Percentiles rank a stretch among this genome's conserved stretches.
phyloP scores from a whole-genome alignment of 1,140 invertebrate species.

The Anastatus disparis region DNA sequence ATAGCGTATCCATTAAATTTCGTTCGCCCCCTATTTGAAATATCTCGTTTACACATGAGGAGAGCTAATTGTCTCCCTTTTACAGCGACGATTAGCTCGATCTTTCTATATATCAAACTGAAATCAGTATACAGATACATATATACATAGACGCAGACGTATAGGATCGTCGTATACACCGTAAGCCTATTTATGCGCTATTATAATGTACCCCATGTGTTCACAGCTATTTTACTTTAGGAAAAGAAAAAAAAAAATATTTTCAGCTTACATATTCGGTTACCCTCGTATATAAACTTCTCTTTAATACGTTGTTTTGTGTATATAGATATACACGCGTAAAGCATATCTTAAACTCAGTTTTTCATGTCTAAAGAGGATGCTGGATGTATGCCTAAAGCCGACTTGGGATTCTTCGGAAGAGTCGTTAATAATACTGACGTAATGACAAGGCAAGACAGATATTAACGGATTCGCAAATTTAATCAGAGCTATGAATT shows the following conservation, averaged over 20 bases:
- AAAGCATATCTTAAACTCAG: too few relatives aligned
- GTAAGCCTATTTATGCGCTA: not conserved
- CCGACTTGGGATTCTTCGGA: too few relatives aligned
- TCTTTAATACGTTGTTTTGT: not conserved
- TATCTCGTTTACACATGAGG: slow-evolving; percentile 2
- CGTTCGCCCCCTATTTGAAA: not conserved
- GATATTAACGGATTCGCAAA: slow-evolving; percentile 29
- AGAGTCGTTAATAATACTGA: slow-evolving; percentile 26
- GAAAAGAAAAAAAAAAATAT: not conserved
- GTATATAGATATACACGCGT: too few relatives aligned
- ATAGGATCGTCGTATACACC: not conserved
- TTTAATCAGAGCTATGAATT: not conserved
- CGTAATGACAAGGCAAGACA: not conserved
- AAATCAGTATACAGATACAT: too few relatives aligned
- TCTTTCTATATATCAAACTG: too few relatives aligned
- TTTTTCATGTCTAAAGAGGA: too few relatives aligned
- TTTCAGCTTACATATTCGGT: not conserved
- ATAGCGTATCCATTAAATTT: not conserved
- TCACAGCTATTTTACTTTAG: not conserved
- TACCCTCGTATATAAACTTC: too few relatives aligned
- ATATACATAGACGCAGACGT: not conserved
- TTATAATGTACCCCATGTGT: slow-evolving; percentile 22
- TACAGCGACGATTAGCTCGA: too few relatives aligned
- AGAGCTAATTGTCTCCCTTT: slow-evolving; percentile 22
- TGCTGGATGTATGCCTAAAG: too few relatives aligned